These are phyloP conservation scores for Asobara japonica DNA, from an alignment of 1,140 invertebrate genomes.

Conservation along the genomic window DNA sequence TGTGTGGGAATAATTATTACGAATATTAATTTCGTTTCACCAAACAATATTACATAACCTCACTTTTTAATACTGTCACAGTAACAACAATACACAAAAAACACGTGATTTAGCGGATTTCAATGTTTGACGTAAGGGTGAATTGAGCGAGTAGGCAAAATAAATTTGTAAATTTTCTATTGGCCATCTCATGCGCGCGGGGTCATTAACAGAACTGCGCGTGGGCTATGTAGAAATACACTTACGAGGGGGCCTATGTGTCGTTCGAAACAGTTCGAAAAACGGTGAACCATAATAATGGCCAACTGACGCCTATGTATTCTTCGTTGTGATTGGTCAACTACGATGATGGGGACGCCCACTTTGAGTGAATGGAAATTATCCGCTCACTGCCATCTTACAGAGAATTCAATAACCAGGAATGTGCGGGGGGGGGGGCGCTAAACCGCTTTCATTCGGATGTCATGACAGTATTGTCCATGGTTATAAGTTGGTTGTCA, in stretches of 20 bases:
- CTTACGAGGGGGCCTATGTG: neutral
- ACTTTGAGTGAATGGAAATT: neutral
- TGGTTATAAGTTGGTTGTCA: too few species aligned
- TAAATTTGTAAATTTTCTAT: neutral
- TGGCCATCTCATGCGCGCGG: constrained; percentile 28
- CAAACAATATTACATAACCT: constrained; percentile 33
- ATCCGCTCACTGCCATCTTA: neutral
- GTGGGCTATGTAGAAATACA: constrained; percentile 25
- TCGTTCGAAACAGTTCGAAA: constrained; percentile 14
- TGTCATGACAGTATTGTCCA: too few species aligned
- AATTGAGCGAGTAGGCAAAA: neutral
- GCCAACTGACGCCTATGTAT: constrained; percentile 15
- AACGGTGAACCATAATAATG: constrained; percentile 23
- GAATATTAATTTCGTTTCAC: constrained; percentile 7
- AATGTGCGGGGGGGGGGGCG: neutral
- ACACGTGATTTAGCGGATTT: neutral
- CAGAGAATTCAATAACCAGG: neutral
- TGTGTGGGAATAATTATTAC: too few species aligned
- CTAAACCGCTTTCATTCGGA: too few species aligned
- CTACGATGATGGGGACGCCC: neutral
- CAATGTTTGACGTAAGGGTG: neutral
- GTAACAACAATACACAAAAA: neutral
- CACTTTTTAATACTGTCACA: constrained; percentile 29
- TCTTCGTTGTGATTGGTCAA: neutral
- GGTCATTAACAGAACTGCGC: constrained; percentile 35